These are phyloP conservation scores for Cyprinus carpio DNA, from an alignment of 2,113 vertebrate species.

Conservation along the genomic window DNA sequence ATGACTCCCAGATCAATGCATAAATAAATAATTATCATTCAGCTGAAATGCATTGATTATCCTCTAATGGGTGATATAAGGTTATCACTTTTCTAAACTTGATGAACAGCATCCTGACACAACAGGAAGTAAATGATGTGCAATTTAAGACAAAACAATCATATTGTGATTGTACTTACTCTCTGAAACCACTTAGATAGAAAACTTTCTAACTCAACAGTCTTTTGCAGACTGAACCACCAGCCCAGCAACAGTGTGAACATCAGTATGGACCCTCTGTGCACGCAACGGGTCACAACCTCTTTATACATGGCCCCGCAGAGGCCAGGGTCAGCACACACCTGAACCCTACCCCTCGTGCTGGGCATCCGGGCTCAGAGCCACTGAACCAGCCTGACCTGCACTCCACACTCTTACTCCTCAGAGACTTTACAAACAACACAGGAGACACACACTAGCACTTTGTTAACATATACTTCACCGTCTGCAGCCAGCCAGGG, in stretches of 20 bases:
- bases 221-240: slow-evolving; percentile 27
- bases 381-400: slow-evolving; percentile 71
- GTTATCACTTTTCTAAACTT: not conserved
- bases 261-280: slow-evolving; percentile 59
- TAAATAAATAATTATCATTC: slow-evolving; percentile 33
- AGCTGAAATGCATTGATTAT: slow-evolving; percentile 9
- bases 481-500: slow-evolving; percentile 53
- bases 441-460: slow-evolving; percentile 63
- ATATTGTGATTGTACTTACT: not conserved
- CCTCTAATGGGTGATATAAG: slow-evolving; percentile 3
- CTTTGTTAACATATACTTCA: slow-evolving; percentile 63
- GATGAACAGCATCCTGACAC: not conserved
- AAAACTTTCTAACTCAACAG: not conserved
- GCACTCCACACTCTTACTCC: slow-evolving; percentile 63
- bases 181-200: not conserved
- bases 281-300: slow-evolving; percentile 61
- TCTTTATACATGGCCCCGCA: slow-evolving; percentile 72
- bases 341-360: slow-evolving; percentile 68
- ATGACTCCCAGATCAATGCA: slow-evolving; percentile 17
- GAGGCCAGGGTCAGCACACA: slow-evolving; percentile 71
- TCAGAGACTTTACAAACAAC: slow-evolving; percentile 65
- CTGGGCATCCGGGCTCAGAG: slow-evolving; percentile 61
- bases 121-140: not conserved
- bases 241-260: slow-evolving; percentile 37
- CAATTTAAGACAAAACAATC: not conserved